phyloP scores from a whole-genome alignment of 2,113 vertebrate genomes.

The Osmerus mordax region DNA sequence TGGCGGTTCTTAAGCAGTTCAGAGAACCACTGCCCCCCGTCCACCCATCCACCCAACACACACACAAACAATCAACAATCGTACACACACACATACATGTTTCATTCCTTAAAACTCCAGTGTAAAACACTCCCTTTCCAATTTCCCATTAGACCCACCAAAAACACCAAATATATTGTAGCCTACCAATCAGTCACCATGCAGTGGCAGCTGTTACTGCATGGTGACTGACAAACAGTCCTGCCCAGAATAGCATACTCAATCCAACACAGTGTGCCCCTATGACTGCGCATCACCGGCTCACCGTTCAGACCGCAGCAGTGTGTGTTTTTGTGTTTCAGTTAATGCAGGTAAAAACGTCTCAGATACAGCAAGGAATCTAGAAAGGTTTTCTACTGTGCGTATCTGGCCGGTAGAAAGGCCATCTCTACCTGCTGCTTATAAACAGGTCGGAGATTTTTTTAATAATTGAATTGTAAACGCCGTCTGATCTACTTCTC shows the following conservation, averaged over 20 bases:
- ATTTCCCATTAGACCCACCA: constrained; percentile 7
- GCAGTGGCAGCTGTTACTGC: constrained; percentile 16
- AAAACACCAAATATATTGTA: neutral
- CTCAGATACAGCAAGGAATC: too few species aligned
- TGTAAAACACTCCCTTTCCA: neutral
- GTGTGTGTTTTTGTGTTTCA: neutral
- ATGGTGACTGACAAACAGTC: constrained; percentile 2
- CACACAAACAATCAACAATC: too few species aligned
- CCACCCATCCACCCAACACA: too few species aligned
- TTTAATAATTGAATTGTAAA: too few species aligned
- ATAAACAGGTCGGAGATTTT: too few species aligned
- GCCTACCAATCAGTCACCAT: constrained; percentile 1
- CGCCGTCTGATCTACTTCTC: too few species aligned
- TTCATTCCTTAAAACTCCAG: neutral
- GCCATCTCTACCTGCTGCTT: too few species aligned
- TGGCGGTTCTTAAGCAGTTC: neutral
- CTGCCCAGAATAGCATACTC: constrained; percentile 27
- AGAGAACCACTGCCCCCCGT: too few species aligned
- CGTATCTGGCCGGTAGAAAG: too few species aligned
- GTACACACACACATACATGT: too few species aligned
- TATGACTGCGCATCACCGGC: neutral
- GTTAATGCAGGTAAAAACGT: neutral
- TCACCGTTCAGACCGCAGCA: neutral
- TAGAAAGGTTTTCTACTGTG: too few species aligned
- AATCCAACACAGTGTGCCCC: constrained; percentile 22